Evolutionary conservation across 2,113 vertebrate species (phyloP).

Genomic region (Rhabdornis inornatus): DNA sequence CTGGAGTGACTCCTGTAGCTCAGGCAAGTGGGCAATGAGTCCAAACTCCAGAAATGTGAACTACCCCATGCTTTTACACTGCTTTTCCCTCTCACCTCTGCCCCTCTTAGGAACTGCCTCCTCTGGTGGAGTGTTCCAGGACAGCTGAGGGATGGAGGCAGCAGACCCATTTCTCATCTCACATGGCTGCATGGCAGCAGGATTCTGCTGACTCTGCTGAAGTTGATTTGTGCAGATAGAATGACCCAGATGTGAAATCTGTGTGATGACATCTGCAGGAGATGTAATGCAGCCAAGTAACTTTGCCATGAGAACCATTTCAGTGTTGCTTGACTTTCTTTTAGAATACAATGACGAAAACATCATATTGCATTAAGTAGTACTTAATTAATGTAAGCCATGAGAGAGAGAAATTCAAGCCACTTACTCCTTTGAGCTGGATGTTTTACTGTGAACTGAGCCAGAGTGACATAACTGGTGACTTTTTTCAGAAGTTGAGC

Average conservation of each 20-base stretch:
- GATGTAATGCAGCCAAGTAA: background rate
- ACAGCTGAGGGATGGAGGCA: background rate
- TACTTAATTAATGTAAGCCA: background rate
- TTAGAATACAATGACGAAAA: background rate
- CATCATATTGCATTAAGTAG: background rate
- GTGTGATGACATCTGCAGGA: background rate
- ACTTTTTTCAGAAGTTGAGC: background rate
- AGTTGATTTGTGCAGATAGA: fast-evolving
- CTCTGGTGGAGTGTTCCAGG: background rate
- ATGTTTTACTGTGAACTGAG: background rate
- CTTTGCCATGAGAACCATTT: background rate
- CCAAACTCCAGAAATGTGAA: background rate
- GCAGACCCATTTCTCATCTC: background rate
- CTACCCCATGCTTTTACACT: background rate
- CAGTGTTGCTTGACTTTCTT: background rate
- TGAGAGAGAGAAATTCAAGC: background rate
- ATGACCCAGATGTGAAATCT: background rate
- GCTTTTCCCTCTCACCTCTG: background rate
- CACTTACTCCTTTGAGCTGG: background rate
- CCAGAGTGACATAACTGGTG: background rate
- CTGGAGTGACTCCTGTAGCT: background rate
- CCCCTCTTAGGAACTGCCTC: background rate
- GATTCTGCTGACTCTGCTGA: background rate
- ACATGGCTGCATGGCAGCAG: background rate
- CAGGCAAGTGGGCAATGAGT: background rate